These are phyloP conservation scores for Phytoseiulus persimilis DNA, from an alignment of 2,888 invertebrate species.

Conservation along the genomic window DNA sequence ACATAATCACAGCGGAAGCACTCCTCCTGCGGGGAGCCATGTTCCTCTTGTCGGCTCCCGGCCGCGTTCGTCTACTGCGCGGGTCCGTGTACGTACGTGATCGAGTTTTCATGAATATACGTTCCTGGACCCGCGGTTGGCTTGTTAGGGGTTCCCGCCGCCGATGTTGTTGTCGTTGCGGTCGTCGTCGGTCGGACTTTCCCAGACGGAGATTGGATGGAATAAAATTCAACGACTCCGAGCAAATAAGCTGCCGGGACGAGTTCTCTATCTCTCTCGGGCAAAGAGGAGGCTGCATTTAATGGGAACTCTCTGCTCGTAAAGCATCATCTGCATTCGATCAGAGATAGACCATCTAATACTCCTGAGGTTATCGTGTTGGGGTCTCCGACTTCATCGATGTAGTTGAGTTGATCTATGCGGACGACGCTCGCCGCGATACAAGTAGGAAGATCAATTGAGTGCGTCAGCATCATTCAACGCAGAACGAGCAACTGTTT, in stretches of 20 bases:
- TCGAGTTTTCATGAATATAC: background rate
- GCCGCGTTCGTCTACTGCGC: background rate
- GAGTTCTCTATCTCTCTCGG: background rate
- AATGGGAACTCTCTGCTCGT: background rate
- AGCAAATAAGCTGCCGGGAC: background rate
- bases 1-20: background rate
- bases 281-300: background rate
- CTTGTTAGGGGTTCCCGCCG: background rate
- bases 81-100: background rate
- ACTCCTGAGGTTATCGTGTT: background rate
- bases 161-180: background rate
- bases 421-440: too few relatives aligned
- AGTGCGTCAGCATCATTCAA: too few relatives aligned
- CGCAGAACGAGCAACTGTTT: too few relatives aligned
- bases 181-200: background rate
- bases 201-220: background rate
- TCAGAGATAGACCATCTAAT: background rate
- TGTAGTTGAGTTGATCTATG: background rate
- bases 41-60: background rate
- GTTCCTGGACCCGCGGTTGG: background rate
- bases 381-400: background rate
- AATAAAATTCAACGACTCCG: background rate
- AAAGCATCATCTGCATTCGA: background rate
- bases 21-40: too few relatives aligned
- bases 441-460: too few relatives aligned